A percentile compares a stretch with the other conserved stretches of the same genome.
Evolutionary conservation across 2,797 vertebrate species (phyloP).

Genomic region (Chloroceryle inda): DNA sequence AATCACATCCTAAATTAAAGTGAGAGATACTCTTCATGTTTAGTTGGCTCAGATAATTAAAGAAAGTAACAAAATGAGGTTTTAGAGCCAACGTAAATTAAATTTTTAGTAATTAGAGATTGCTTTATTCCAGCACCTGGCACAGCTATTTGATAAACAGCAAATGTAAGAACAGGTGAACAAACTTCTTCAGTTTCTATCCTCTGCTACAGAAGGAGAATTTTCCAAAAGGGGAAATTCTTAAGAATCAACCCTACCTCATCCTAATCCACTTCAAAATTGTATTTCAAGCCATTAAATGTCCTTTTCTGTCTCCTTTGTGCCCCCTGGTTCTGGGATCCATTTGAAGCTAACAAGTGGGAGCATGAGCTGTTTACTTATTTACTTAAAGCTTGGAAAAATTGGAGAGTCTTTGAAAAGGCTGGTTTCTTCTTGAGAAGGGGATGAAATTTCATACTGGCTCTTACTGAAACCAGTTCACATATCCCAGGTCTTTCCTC

Average conservation of each 20-base stretch:
- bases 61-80: background rate
- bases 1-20: background rate
- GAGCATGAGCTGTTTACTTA: background rate
- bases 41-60: background rate
- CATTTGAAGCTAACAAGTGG: background rate
- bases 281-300: background rate
- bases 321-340: background rate
- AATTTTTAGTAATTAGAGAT: background rate
- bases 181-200: background rate
- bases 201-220: background rate
- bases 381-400: conserved; percentile 21
- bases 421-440: background rate
- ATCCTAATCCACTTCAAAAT: background rate
- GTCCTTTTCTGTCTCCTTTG: background rate
- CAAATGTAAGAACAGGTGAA: background rate
- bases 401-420: background rate
- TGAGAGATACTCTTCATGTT: background rate
- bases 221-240: background rate
- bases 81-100: background rate
- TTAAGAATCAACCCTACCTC: background rate
- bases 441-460: conserved; percentile 38
- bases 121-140: background rate
- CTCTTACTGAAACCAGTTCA: conserved; percentile 2
- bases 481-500: background rate
- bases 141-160: background rate